These are phyloP conservation scores for Triplophysa yarkandensis DNA, from an alignment of 2,797 vertebrate genomes.

Conservation along the genomic window DNA sequence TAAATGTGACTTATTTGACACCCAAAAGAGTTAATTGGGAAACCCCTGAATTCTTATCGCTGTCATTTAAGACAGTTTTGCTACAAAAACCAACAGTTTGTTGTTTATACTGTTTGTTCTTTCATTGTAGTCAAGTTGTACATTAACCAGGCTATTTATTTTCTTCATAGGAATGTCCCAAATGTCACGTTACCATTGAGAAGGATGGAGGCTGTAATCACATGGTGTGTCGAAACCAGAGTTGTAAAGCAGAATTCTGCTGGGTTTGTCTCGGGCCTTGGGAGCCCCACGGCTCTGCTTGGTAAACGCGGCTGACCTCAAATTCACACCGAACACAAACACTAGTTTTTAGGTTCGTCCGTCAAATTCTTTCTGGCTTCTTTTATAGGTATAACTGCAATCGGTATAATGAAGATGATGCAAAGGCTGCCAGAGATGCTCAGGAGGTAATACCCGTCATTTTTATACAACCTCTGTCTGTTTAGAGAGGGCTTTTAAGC, in stretches of 20 bases:
- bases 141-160: background rate
- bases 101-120: no score
- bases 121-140: background rate
- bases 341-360: background rate
- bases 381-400: conserved; percentile 97
- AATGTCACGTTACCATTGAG: conserved; percentile 99
- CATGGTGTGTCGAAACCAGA: conserved; percentile 99
- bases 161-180: conserved; percentile 91
- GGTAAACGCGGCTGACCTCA: conserved; percentile 77
- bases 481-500: background rate
- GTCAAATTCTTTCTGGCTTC: background rate
- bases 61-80: background rate
- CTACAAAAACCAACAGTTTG: background rate
- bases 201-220: conserved; percentile 99
- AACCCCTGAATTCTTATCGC: background rate
- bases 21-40: background rate
- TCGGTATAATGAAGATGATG: conserved; percentile 99
- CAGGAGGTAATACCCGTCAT: conserved; percentile 84
- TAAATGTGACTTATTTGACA: conserved; percentile 19
- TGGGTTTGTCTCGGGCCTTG: conserved; percentile 99
- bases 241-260: conserved; percentile 99
- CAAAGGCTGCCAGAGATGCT: conserved; percentile 97
- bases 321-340: background rate
- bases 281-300: conserved; percentile 98
- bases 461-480: background rate